Evolutionary conservation across 2,888 invertebrate genomes (phyloP).

Genomic region (Archips crataeganus): DNA sequence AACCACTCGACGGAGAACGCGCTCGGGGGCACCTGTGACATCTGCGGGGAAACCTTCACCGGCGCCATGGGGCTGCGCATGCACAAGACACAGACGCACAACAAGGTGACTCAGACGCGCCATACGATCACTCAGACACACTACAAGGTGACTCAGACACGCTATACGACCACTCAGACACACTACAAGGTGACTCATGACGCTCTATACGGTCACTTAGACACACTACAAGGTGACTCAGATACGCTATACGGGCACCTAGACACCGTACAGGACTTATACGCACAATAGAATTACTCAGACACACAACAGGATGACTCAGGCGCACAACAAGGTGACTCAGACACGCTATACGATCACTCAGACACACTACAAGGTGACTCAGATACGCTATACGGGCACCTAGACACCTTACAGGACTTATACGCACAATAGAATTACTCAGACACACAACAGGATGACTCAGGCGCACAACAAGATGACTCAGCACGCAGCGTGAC

Average conservation of each 20-base stretch:
- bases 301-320: neutral
- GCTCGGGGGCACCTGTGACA: constrained; percentile 35
- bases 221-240: neutral
- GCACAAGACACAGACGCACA: constrained; percentile 41
- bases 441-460: no score
- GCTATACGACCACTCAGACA: neutral
- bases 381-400: neutral
- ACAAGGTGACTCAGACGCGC: constrained; percentile 19
- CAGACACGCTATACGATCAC: neutral
- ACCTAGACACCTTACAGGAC: no score
- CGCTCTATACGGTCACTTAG: neutral
- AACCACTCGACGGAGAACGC: constrained; percentile 40
- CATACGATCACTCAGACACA: neutral
- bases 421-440: no score
- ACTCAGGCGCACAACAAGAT: no score
- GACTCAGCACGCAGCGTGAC: no score
- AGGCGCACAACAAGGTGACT: neutral
- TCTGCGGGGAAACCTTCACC: constrained; percentile 39
- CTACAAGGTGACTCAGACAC: neutral
- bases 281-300: neutral
- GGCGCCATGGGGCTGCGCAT: constrained; percentile 42
- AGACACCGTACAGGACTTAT: neutral
- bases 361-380: neutral
- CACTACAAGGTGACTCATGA: neutral
- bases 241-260: no score